Evolutionary conservation across 2,888 invertebrate species (phyloP).

Genomic region (Andrena fulva): DNA sequence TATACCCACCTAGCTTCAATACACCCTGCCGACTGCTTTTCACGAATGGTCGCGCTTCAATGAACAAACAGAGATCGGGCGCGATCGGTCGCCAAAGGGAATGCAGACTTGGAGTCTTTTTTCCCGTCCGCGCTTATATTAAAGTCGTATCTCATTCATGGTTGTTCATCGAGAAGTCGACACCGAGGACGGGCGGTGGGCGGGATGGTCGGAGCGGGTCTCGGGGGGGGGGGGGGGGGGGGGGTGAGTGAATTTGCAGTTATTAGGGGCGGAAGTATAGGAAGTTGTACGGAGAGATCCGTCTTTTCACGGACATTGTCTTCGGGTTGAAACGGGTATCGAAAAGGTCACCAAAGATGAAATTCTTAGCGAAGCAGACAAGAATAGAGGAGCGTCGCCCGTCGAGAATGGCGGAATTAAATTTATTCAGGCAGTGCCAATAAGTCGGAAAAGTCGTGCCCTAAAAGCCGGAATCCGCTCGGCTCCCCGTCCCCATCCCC

Average conservation of each 20-base stretch:
- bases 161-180: constrained; percentile 37
- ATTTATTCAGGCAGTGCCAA: constrained; percentile 83
- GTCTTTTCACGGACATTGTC: constrained; percentile 52
- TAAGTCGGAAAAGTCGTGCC: constrained; percentile 81
- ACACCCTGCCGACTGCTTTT: constrained; percentile 45
- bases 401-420: constrained; percentile 80
- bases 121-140: constrained; percentile 35
- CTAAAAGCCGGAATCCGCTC: constrained; percentile 80
- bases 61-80: constrained; percentile 61
- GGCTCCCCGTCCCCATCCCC: constrained; percentile 45
- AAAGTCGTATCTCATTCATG: constrained; percentile 35
- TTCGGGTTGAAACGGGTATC: constrained; percentile 70
- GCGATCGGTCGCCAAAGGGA: constrained; percentile 43
- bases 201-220: neutral
- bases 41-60: constrained; percentile 60
- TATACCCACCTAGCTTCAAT: constrained; percentile 45
- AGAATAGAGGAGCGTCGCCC: constrained; percentile 71
- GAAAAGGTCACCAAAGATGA: constrained; percentile 74
- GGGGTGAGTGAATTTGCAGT: constrained; percentile 19
- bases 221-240: neutral
- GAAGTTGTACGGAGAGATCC: constrained; percentile 13
- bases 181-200: neutral
- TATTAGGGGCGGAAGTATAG: constrained; percentile 34
- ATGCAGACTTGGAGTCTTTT: constrained; percentile 34
- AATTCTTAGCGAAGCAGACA: constrained; percentile 76